phyloP scores from a whole-genome alignment of 2,888 invertebrate genomes.

The Darwinula stevensoni region DNA sequence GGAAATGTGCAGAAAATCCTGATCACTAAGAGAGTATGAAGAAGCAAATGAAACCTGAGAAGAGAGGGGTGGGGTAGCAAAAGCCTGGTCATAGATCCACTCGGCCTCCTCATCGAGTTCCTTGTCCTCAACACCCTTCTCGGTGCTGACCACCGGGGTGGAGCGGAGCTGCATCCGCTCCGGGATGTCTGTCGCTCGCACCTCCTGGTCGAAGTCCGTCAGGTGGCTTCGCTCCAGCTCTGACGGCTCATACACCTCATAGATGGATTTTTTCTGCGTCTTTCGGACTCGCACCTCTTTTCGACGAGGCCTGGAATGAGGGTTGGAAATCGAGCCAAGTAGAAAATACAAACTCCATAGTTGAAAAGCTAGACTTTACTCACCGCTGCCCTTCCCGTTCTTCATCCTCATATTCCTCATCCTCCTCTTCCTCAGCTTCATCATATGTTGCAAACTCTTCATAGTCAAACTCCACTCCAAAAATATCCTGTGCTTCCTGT shows the following conservation, averaged over 20 bases:
- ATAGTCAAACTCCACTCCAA: conserved; percentile 94
- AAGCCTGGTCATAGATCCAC: conserved; percentile 90
- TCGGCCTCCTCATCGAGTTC: conserved; percentile 82
- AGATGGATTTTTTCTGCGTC: conserved; percentile 53
- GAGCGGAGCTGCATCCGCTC: conserved; percentile 75
- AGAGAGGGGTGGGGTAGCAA: conserved; percentile 50
- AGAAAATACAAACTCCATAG: no score
- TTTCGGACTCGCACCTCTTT: conserved; percentile 26
- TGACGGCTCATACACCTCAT: conserved; percentile 86
- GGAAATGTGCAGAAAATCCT: no score
- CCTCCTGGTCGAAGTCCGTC: conserved; percentile 68
- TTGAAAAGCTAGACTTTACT: neutral
- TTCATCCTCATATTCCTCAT: conserved; percentile 41
- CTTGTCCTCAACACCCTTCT: conserved; percentile 30
- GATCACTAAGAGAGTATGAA: no score
- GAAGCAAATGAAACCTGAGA: no score
- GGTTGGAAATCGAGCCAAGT: no score
- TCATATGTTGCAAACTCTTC: conserved; percentile 46
- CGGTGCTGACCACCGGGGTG: conserved; percentile 41
- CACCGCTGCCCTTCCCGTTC: conserved; percentile 26
- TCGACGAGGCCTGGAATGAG: neutral
- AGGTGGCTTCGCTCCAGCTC: conserved; percentile 87
- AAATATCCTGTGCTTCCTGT: conserved; percentile 95
- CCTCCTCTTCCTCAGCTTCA: conserved; percentile 55
- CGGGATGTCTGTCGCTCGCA: conserved; percentile 57